phyloP scores from a whole-genome alignment of 2,113 vertebrate species.

The Phycodurus eques region DNA sequence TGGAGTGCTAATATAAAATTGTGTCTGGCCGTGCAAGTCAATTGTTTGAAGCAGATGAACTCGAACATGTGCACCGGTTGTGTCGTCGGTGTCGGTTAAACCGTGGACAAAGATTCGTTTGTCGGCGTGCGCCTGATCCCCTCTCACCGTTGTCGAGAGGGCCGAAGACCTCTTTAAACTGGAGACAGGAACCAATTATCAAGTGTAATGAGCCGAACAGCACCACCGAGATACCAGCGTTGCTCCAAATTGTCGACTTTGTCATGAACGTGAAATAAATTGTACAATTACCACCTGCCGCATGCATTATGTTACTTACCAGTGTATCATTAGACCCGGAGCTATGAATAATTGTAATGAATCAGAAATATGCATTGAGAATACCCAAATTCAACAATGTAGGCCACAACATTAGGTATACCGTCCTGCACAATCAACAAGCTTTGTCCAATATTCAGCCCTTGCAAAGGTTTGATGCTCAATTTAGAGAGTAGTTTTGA shows the following conservation, averaged over 20 bases:
- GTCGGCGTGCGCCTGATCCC: constrained; percentile 30
- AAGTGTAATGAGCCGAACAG: not conserved
- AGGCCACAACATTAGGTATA: no score
- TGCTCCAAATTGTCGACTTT: not conserved
- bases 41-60: constrained; percentile 2
- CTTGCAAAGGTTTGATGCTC: no score
- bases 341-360: not conserved
- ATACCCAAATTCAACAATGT: no score
- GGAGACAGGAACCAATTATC: not conserved
- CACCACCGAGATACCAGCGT: not conserved
- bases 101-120: constrained; percentile 41
- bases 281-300: not conserved
- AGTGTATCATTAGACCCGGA: not conserved
- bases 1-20: not conserved
- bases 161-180: constrained; percentile 3
- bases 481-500: no score
- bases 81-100: constrained; percentile 27
- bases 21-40: not conserved
- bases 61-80: constrained; percentile 7
- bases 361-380: not conserved
- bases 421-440: no score
- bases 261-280: not conserved
- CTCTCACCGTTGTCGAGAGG: constrained; percentile 49
- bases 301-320: not conserved
- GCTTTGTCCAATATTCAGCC: no score